Evolutionary conservation across 2,797 vertebrate species (phyloP).

Genomic region (Tympanoctomys barrerae): DNA sequence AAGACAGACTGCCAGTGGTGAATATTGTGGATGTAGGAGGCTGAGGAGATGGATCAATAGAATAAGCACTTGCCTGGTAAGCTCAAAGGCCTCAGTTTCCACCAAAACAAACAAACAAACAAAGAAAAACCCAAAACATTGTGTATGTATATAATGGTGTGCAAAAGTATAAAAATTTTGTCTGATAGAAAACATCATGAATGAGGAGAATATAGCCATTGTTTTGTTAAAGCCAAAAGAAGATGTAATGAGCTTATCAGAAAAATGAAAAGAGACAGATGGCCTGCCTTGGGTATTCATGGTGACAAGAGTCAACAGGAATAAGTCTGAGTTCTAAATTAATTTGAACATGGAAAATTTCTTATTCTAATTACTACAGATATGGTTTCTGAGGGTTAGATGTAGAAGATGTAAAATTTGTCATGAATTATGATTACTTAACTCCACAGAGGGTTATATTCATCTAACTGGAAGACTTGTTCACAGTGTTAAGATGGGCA

Average conservation of each 20-base stretch:
- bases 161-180: slow-evolving; percentile 92
- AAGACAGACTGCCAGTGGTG: slow-evolving; percentile 90
- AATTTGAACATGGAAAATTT: slow-evolving; percentile 94
- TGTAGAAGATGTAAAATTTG: slow-evolving; percentile 97
- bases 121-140: no score
- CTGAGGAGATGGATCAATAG: no score
- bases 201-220: slow-evolving; percentile 94
- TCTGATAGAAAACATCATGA: slow-evolving; percentile 95
- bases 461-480: slow-evolving; percentile 94
- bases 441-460: slow-evolving; percentile 95
- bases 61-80: no score
- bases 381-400: slow-evolving; percentile 93
- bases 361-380: slow-evolving; percentile 94
- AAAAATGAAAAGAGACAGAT: slow-evolving; percentile 94
- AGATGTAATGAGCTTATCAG: slow-evolving; percentile 93
- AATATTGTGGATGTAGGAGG: slow-evolving; percentile 90
- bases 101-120: no score
- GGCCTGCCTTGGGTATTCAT: slow-evolving; percentile 94
- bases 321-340: slow-evolving; percentile 94
- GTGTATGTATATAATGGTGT: slow-evolving; percentile 90
- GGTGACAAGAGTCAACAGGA: slow-evolving; percentile 95
- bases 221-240: slow-evolving; percentile 94
- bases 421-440: slow-evolving; percentile 97
- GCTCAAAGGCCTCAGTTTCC: no score
- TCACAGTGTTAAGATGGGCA: slow-evolving; percentile 95